Base-by-base conservation (phyloP, 2,797 vertebrate species). In the Coranthus polyacanthus region DNA sequence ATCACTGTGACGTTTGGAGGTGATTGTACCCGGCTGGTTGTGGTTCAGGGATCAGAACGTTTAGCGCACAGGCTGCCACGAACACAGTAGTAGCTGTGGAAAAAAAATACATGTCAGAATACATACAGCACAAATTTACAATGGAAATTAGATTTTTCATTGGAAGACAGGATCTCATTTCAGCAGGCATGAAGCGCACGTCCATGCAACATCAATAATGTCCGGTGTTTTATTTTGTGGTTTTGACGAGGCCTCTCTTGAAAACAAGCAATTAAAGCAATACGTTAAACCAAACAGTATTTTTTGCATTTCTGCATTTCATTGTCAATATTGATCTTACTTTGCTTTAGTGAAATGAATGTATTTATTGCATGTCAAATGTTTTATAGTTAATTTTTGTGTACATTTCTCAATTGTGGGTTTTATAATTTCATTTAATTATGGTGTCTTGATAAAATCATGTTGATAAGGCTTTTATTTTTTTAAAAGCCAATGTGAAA, bases 331-430 rank as follows among this genome's bases (percentile, higher is more conserved):
- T 83, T 86, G 89, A 90, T 85, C 80, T 89, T 82, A 81, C 82
- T 89, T 91, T 89, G 85, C 88, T 90, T 93, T 92, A 89, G 85
- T 90, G 92, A 95, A 91, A 91, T 94, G 93, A 95, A 94, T 95
- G 92, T 94, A 95, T 95, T 95, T 95, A 95, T 95, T 95, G 94
- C 94, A 95, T 94, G 94, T 93, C 89, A 83, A 94, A 88, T 91
- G 88, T 93, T 94, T 95, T 92, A 89, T 93, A 90, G 82, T 85
- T 83, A 62, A 75, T 86, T 87, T 89, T 82, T 92, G 83, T 95
- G 91, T 93, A 94, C 88, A 94, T 93, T 91, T 92, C 38, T 43
- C 56, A 90, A 83, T 83, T 79, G 88, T 93, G 89, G 75, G 66
- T 87, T 87, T 88, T 89, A 83, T 72, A 81, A 79, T 91, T 86